phyloP scores from a whole-genome alignment of 2,113 vertebrate genomes.

The Boleophthalmus pectinirostris region DNA sequence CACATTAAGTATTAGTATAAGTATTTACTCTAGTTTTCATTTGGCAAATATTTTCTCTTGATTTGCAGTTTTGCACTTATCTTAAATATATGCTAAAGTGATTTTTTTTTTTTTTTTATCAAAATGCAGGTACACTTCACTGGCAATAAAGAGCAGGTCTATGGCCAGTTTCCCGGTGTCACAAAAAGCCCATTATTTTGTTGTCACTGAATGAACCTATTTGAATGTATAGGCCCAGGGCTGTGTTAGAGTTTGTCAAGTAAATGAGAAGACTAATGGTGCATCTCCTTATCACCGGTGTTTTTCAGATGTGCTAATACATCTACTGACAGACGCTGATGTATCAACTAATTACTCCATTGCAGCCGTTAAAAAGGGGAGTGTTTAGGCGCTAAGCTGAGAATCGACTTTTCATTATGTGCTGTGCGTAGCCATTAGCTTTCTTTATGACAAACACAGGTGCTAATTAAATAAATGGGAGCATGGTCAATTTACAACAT shows the following conservation, averaged over 20 bases:
- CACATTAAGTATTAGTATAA: not conserved
- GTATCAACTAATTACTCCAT: conserved; percentile 61
- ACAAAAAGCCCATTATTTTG: conserved; percentile 46
- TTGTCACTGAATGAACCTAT: conserved; percentile 49
- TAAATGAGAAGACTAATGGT: conserved; percentile 73
- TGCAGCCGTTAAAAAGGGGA: conserved; percentile 48
- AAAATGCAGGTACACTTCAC: not conserved
- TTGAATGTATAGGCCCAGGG: conserved; percentile 55
- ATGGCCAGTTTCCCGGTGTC: conserved; percentile 11
- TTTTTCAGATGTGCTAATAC: conserved; percentile 60
- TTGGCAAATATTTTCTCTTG: not conserved
- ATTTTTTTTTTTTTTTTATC: not conserved
- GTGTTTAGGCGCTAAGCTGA: conserved; percentile 27
- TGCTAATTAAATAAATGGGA: conserved; percentile 30
- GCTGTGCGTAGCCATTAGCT: conserved; percentile 10
- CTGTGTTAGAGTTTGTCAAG: conserved; percentile 60
- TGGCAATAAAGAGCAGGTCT: not conserved
- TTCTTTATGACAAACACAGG: conserved; percentile 27
- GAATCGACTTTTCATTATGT: conserved; percentile 14
- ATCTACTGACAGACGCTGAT: conserved; percentile 65
- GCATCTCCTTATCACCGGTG: conserved; percentile 68
- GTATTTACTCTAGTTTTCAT: not conserved
- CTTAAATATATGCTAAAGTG: not conserved
- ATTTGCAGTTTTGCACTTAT: not conserved
- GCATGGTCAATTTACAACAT: conserved; percentile 1